Conservation (phyloP, 2,797 vertebrate species). For the Dipus sagitta region DNA sequence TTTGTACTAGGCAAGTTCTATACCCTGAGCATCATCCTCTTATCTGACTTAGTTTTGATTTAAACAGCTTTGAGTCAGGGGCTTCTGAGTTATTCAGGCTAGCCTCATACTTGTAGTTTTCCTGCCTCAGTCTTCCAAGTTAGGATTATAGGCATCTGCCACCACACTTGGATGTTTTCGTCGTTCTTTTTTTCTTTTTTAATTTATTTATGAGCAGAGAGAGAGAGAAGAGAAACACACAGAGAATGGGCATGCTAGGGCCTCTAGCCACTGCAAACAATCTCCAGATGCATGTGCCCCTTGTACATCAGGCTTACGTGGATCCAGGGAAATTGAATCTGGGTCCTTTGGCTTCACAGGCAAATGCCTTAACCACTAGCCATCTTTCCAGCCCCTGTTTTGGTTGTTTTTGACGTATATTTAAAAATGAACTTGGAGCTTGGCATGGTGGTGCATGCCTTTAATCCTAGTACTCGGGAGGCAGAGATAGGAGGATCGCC, state of each 20-base stretch:
- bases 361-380: no score
- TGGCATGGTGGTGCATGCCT: background rate
- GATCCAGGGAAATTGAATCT: no score
- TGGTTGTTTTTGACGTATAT: slow-evolving; percentile 21
- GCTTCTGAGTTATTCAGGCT: background rate
- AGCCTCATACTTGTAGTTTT: background rate
- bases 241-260: no score
- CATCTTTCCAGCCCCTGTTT: background rate
- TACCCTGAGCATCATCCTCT: background rate
- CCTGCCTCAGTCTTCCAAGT: background rate
- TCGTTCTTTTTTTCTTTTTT: slow-evolving; percentile 8
- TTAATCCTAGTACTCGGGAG: background rate
- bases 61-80: background rate
- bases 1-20: background rate
- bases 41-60: background rate
- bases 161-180: background rate
- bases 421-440: slow-evolving; percentile 19
- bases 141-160: background rate
- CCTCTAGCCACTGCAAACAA: no score
- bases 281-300: no score
- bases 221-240: no score
- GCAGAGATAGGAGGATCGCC: no score
- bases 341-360: no score
- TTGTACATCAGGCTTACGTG: no score
- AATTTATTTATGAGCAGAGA: no score